These are phyloP conservation scores for Drosophila vallismaia DNA, from an alignment of 2,888 invertebrate species.

Conservation along the genomic window DNA sequence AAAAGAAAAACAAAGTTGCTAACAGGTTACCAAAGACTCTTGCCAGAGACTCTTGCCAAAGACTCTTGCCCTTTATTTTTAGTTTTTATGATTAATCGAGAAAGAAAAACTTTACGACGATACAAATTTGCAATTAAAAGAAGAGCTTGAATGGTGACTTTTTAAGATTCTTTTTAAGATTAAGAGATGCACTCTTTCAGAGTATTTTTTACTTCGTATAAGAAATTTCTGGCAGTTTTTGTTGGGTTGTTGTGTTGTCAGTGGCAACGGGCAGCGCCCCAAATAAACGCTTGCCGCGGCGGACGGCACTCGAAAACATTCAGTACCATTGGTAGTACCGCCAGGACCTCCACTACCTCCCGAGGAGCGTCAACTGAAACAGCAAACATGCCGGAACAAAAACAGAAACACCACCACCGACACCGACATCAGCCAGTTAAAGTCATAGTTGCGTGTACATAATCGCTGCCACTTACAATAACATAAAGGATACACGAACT, in stretches of 20 bases:
- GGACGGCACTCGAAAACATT: conserved; percentile 17
- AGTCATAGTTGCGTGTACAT: conserved; percentile 68
- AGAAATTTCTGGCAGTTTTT: background rate
- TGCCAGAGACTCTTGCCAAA: background rate
- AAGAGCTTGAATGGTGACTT: too few relatives aligned
- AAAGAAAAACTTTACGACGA: too few relatives aligned
- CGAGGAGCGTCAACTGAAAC: conserved; percentile 18
- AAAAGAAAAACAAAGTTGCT: background rate
- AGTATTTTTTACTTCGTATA: background rate
- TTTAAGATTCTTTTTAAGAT: background rate
- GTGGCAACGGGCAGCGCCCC: conserved; percentile 66
- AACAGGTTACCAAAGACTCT: background rate
- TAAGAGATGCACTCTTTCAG: too few relatives aligned
- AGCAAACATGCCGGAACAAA: background rate
- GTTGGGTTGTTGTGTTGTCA: conserved; percentile 62
- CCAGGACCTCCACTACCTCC: conserved; percentile 17
- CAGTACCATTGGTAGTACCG: background rate
- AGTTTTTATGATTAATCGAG: too few relatives aligned
- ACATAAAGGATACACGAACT: conserved; percentile 33
- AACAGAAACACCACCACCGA: background rate
- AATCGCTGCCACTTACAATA: conserved; percentile 71
- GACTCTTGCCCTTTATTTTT: too few relatives aligned
- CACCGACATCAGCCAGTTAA: conserved; percentile 50
- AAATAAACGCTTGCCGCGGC: conserved; percentile 46
- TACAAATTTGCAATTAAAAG: too few relatives aligned